A percentile compares a stretch with the other conserved stretches of the same genome.
Conservation (phyloP, 2,113 vertebrate genomes). For the Scytalopus superciliaris region DNA sequence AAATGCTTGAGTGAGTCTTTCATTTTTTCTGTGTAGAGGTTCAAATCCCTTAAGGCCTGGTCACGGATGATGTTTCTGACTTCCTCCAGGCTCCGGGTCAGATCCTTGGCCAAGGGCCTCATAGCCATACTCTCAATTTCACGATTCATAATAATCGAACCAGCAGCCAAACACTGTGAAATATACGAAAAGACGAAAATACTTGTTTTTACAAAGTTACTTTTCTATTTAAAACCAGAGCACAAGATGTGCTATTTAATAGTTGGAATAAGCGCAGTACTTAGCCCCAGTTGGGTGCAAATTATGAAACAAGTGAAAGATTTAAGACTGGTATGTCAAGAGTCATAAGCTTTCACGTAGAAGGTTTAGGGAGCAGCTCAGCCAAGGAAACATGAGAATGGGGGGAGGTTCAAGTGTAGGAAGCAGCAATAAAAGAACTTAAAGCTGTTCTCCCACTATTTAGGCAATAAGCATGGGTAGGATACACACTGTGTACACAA, state of each 20-base stretch:
- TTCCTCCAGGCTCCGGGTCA: constrained; percentile 93
- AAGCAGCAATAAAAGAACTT: background rate
- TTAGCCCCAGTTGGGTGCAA: background rate
- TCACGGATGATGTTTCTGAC: constrained; percentile 91
- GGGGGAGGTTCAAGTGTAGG: background rate
- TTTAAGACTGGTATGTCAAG: background rate
- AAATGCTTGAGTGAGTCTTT: constrained; percentile 90
- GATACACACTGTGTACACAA: background rate
- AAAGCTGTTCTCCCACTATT: background rate
- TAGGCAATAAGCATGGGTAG: background rate
- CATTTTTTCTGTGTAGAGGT: constrained; percentile 92
- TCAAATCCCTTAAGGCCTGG: constrained; percentile 94
- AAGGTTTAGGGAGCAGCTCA: background rate
- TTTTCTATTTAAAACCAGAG: background rate
- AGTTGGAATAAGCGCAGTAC: background rate
- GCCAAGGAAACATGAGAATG: background rate
- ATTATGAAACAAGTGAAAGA: background rate
- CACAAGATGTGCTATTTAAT: background rate
- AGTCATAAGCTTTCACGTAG: background rate
- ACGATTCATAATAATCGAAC: constrained; percentile 99
- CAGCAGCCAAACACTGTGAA: constrained; percentile 92
- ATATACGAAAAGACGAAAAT: background rate
- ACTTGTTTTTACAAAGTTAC: background rate
- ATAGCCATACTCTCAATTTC: constrained; percentile 99
- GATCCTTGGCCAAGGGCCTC: constrained; percentile 93